These are phyloP conservation scores for Macquaria australasica DNA, from an alignment of 2,113 vertebrate genomes.

Conservation along the genomic window DNA sequence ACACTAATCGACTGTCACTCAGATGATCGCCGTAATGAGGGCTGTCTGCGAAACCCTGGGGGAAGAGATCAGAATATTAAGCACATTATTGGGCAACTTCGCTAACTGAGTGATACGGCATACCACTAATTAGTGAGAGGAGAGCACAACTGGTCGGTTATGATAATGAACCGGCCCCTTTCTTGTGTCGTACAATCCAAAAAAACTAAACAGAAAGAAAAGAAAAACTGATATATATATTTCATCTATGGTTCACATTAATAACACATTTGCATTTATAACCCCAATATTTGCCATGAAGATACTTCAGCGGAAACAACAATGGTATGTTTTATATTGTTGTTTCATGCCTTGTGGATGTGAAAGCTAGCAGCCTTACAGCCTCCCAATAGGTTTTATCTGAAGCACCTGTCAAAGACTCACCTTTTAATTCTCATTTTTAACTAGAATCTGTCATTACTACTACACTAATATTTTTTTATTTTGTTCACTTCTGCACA, in stretches of 20 bases:
- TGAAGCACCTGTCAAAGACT: background rate
- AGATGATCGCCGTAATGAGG: constrained; percentile 98
- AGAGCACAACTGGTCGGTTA: constrained; percentile 80
- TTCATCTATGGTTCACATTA: background rate
- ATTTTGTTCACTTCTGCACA: background rate
- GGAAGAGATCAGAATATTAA: constrained; percentile 92
- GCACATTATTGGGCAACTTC: constrained; percentile 89
- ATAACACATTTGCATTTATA: background rate
- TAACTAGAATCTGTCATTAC: background rate
- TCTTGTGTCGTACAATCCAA: background rate
- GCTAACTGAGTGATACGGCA: constrained; percentile 89
- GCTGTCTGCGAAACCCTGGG: constrained; percentile 96
- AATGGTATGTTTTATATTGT: background rate
- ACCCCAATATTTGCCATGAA: background rate
- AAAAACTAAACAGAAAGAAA: background rate
- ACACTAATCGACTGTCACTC: constrained; percentile 99
- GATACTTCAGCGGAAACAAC: background rate
- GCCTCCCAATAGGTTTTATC: background rate
- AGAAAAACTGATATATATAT: background rate
- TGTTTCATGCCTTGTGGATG: background rate
- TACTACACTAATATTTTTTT: background rate
- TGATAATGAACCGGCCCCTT: constrained; percentile 77
- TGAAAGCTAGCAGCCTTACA: background rate
- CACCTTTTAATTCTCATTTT: background rate
- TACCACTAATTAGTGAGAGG: constrained; percentile 86